phyloP scores from a whole-genome alignment of 2,888 invertebrate species.

The Ephialtes manifestator region DNA sequence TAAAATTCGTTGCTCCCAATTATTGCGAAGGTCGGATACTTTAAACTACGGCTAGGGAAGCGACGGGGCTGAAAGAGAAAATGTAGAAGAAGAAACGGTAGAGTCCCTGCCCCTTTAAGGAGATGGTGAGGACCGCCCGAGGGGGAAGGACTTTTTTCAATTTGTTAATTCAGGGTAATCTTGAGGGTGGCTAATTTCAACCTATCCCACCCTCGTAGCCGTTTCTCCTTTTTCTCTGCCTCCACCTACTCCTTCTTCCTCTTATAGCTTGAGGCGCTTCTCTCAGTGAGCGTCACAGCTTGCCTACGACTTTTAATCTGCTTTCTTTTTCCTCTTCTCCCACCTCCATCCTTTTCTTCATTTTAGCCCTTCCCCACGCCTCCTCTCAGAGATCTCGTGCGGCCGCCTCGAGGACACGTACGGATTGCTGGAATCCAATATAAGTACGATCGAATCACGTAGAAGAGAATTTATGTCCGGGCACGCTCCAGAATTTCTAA shows the following conservation, averaged over 20 bases:
- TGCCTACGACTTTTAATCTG: constrained; percentile 79
- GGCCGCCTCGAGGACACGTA: constrained; percentile 60
- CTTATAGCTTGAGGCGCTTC: constrained; percentile 57
- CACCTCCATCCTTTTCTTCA: constrained; percentile 30
- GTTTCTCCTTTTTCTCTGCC: constrained; percentile 49
- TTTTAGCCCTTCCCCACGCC: constrained; percentile 44
- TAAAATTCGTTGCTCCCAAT: constrained; percentile 81
- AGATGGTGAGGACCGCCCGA: constrained; percentile 53
- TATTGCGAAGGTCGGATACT: constrained; percentile 73
- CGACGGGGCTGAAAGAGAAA: constrained; percentile 27
- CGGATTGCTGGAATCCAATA: constrained; percentile 68
- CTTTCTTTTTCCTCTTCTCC: constrained; percentile 65
- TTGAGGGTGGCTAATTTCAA: constrained; percentile 83
- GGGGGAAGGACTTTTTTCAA: constrained; percentile 81
- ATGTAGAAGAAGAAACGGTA: constrained; percentile 60
- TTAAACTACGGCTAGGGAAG: constrained; percentile 5
- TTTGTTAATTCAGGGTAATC: constrained; percentile 84
- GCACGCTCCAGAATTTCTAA: constrained; percentile 66
- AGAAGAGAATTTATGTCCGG: constrained; percentile 67
- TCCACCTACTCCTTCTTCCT: constrained; percentile 52
- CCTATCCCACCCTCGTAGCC: constrained; percentile 57
- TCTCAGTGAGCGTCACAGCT: constrained; percentile 42
- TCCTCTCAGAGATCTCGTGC: constrained; percentile 41
- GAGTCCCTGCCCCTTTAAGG: constrained; percentile 73
- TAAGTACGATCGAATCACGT: constrained; percentile 69